A percentile compares a stretch with the other conserved stretches of the same genome.
These are phyloP conservation scores for Oxycera nigricornis DNA, from an alignment of 2,888 invertebrate species.

Conservation along the genomic window DNA sequence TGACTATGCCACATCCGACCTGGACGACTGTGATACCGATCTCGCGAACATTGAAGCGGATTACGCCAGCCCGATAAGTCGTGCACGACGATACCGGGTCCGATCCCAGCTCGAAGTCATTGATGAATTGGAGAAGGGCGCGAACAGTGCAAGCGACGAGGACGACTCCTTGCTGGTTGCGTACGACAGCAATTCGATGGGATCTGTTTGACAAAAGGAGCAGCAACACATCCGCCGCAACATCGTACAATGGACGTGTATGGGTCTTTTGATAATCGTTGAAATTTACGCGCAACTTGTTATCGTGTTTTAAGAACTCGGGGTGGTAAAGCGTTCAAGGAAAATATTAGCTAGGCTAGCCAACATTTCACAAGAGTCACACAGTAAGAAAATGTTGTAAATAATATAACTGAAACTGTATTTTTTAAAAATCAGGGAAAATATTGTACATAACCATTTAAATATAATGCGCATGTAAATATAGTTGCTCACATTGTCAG, in stretches of 20 bases:
- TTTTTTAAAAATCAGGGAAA: constrained; percentile 38
- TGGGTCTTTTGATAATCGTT: constrained; percentile 58
- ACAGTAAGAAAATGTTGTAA: neutral
- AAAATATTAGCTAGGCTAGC: neutral
- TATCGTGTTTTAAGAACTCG: constrained; percentile 43
- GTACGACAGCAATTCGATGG: constrained; percentile 60
- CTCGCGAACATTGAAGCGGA: constrained; percentile 30
- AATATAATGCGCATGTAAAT: neutral
- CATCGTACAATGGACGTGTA: constrained; percentile 56
- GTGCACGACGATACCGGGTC: neutral
- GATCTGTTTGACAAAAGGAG: constrained; percentile 63
- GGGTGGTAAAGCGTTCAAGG: neutral
- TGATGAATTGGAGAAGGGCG: constrained; percentile 59
- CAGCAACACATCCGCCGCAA: constrained; percentile 57
- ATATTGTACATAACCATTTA: neutral
- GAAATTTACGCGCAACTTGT: constrained; percentile 61
- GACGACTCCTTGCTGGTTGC: constrained; percentile 61
- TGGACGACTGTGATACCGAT: constrained; percentile 40
- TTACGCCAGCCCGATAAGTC: constrained; percentile 33
- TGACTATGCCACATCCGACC: constrained; percentile 43
- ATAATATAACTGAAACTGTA: neutral
- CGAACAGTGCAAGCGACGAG: constrained; percentile 61
- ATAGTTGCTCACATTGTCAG: neutral
- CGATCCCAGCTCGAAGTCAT: constrained; percentile 57
- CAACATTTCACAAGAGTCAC: neutral